These are phyloP conservation scores for Heliconius erato DNA, from an alignment of 2,888 invertebrate species.

Conservation along the genomic window DNA sequence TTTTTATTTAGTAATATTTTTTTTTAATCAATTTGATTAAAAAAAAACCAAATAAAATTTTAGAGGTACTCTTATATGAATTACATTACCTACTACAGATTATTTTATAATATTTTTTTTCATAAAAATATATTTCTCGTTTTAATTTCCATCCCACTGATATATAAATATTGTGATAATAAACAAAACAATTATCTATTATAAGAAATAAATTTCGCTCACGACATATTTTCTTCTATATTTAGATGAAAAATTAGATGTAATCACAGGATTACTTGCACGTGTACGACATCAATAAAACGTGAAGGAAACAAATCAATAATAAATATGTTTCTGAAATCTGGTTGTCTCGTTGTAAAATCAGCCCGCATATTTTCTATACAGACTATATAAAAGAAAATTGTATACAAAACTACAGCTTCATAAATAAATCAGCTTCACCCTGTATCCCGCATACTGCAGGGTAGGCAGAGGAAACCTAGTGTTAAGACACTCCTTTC, in stretches of 20 bases:
- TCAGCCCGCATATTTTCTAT: not conserved
- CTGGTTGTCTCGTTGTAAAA: not conserved
- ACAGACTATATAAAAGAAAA: not conserved
- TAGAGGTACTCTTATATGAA: too few species aligned
- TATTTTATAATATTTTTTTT: not conserved
- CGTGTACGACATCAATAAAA: conserved; percentile 63
- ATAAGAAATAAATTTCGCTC: conserved; percentile 17
- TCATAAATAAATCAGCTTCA: too few species aligned
- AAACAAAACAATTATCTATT: conserved; percentile 5
- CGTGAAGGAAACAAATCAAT: conserved; percentile 19
- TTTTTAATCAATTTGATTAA: too few species aligned
- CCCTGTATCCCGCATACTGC: too few species aligned
- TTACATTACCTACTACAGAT: too few species aligned
- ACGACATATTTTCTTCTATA: conserved; percentile 54
- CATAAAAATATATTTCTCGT: not conserved
- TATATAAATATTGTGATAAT: not conserved
- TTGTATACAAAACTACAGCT: not conserved
- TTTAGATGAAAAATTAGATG: conserved; percentile 56
- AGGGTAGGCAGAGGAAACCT: too few species aligned
- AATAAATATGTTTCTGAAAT: conserved; percentile 1
- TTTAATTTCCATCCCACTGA: not conserved
- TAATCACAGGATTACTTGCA: conserved; percentile 68
- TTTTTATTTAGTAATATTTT: too few species aligned
- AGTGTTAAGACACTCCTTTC: too few species aligned
- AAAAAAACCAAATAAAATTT: too few species aligned